These are phyloP conservation scores for Willisornis vidua DNA, from an alignment of 2,113 vertebrate species.

Conservation along the genomic window DNA sequence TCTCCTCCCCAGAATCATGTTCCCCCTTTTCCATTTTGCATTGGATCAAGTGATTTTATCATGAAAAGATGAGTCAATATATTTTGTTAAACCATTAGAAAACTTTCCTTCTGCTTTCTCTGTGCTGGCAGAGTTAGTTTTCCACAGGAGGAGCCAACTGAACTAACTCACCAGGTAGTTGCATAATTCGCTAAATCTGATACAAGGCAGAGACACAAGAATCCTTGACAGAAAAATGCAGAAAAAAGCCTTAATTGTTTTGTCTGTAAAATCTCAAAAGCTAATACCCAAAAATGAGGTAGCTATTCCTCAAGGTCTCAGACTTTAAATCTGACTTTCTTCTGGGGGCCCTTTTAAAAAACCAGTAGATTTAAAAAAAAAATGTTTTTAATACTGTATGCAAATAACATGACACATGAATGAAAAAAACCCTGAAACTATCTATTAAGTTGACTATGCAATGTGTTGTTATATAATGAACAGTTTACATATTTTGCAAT, in stretches of 20 bases:
- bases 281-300: not conserved
- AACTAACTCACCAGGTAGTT: not conserved
- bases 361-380: not conserved
- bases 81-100: not conserved
- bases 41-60: not conserved
- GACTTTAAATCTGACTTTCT: not conserved
- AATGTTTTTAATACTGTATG: not conserved
- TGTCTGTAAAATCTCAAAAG: not conserved
- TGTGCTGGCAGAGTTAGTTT: not conserved
- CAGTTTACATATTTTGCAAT: not conserved
- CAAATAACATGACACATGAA: not conserved
- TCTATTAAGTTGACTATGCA: not conserved
- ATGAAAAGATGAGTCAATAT: not conserved
- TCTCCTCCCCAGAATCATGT: not conserved
- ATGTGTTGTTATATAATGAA: not conserved
- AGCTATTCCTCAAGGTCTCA: not conserved
- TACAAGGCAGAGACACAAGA: not conserved
- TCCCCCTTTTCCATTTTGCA: not conserved
- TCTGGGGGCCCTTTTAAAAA: not conserved
- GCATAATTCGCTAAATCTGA: not conserved
- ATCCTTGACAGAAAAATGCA: not conserved
- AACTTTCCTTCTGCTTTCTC: not conserved
- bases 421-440: fast-evolving
- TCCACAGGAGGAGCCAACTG: not conserved
- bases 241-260: not conserved